Evolutionary conservation across 2,113 vertebrate species (phyloP), one percentile per base, ranked within the genome.

Genomic region (western clawed frog (Xenopus tropicalis)): DNA sequence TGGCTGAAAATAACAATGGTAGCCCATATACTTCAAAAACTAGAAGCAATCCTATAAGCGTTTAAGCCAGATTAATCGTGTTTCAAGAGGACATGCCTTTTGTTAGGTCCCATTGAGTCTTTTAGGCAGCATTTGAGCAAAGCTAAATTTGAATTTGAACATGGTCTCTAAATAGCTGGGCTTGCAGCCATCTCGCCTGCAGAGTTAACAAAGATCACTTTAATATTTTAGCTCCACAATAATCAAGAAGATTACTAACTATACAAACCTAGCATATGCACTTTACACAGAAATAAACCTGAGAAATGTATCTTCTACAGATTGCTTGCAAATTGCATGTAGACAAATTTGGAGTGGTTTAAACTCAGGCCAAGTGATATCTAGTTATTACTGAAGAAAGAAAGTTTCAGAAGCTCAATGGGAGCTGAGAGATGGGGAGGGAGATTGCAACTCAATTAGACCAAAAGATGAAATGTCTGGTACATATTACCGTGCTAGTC

Each of bases 391-490:
- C 11, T 54, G 52, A 43, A 21, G 37, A 61, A 58, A 61, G 68
- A 57, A 59, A 61, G 37, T 56, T 70, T 43, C 54, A 17, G n/a
- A 61, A 61, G 20, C 54, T 61, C 23, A 17, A n/a, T 42, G 52
- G 52, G 16, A 56, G 48, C 25, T 42, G 12, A 16, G n/a, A 48
- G n/a, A 54, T 57, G 52, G 24, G 29, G 24, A 20, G 63, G 14
- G 13, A 66, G 63, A 52, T 56, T 56, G 66, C 52, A 17, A 56
- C 52, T 69, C n/a, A 25, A 70, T 70, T 59, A 43, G 16, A 46
- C 56, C 56, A 23, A 14, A 46, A 61, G 68, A 70, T 59, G 56
- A 59, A n/a, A 59, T 44, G 54, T 70, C 68, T 70, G 56, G 68
- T 46, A 70, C 13, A 22, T 37, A 46, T 65, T 44, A 44, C 37